These are phyloP conservation scores for Pangasianodon gigas DNA, from an alignment of 2,113 vertebrate genomes.

Conservation along the genomic window DNA sequence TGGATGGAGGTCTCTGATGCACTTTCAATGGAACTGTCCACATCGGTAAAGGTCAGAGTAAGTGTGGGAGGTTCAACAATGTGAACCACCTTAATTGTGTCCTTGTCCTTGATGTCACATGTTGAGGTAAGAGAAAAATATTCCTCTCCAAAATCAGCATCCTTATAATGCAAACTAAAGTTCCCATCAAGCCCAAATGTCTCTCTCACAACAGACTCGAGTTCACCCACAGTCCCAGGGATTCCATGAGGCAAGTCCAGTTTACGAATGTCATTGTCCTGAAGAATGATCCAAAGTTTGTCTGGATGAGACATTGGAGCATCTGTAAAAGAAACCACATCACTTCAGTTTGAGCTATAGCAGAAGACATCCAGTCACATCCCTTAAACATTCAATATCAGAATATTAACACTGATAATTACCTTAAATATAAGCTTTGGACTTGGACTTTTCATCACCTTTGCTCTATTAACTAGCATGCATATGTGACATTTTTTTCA, in stretches of 20 bases:
- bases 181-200: slow-evolving; percentile 31
- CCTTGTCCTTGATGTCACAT: slow-evolving; percentile 50
- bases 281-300: slow-evolving; percentile 41
- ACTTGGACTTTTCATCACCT: background rate
- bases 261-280: slow-evolving; percentile 43
- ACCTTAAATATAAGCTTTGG: background rate
- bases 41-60: slow-evolving; percentile 12
- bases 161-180: slow-evolving; percentile 44
- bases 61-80: slow-evolving; percentile 32
- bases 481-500: background rate
- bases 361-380: background rate
- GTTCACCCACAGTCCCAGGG: slow-evolving; percentile 35
- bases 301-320: slow-evolving; percentile 22
- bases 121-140: slow-evolving; percentile 46
- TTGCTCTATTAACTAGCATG: background rate
- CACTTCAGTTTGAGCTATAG: too few species aligned
- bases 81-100: slow-evolving; percentile 48
- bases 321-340: background rate
- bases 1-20: slow-evolving; percentile 6
- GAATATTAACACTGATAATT: background rate
- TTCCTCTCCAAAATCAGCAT: slow-evolving; percentile 47
- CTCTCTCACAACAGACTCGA: slow-evolving; percentile 35
- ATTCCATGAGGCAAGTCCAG: slow-evolving; percentile 42
- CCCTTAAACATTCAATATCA: background rate
- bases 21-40: slow-evolving; percentile 18